Evolutionary conservation across 2,113 vertebrate species (phyloP).

Genomic region (Pao palembangensis): DNA sequence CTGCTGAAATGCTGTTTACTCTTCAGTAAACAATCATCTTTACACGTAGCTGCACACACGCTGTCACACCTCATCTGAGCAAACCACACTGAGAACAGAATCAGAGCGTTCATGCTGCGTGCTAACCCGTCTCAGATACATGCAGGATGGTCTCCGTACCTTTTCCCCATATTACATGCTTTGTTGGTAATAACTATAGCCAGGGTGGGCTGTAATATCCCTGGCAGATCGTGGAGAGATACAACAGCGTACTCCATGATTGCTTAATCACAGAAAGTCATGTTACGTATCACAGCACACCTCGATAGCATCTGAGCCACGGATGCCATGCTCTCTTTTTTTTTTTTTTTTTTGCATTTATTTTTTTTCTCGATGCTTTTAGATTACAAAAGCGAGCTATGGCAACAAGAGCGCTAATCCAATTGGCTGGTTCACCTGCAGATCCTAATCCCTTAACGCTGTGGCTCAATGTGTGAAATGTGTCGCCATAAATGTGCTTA

Average conservation of each 20-base stretch:
- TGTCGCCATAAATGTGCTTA: conserved; percentile 44
- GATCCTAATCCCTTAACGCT: conserved; percentile 56
- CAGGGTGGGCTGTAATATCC: conserved; percentile 29
- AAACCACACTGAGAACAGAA: conserved; percentile 22
- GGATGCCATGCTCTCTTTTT: conserved; percentile 18
- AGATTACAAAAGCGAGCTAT: conserved; percentile 38
- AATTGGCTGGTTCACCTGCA: conserved; percentile 54
- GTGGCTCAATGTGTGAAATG: conserved; percentile 54
- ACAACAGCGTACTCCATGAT: conserved; percentile 33
- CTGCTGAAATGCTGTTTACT: conserved; percentile 47
- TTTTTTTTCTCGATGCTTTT: conserved; percentile 23
- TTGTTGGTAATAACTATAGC: conserved; percentile 17
- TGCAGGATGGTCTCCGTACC: conserved; percentile 1
- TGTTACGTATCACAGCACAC: conserved; percentile 30
- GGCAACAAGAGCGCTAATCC: conserved; percentile 57
- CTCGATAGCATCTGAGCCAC: conserved; percentile 45
- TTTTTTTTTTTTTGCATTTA: conserved; percentile 14
- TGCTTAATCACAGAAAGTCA: conserved; percentile 55
- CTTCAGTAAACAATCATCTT: conserved; percentile 51
- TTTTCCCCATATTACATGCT: conserved; percentile 23
- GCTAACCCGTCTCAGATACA: conserved; percentile 4
- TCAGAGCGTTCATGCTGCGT: conserved; percentile 35
- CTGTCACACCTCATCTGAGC: conserved; percentile 25
- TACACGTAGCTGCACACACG: conserved; percentile 25
- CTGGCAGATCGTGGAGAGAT: conserved; percentile 29